Evolutionary conservation across 2,113 vertebrate genomes (phyloP), one percentile per base, ranked within the genome.

Genomic region (Sapayoa aenigma): DNA sequence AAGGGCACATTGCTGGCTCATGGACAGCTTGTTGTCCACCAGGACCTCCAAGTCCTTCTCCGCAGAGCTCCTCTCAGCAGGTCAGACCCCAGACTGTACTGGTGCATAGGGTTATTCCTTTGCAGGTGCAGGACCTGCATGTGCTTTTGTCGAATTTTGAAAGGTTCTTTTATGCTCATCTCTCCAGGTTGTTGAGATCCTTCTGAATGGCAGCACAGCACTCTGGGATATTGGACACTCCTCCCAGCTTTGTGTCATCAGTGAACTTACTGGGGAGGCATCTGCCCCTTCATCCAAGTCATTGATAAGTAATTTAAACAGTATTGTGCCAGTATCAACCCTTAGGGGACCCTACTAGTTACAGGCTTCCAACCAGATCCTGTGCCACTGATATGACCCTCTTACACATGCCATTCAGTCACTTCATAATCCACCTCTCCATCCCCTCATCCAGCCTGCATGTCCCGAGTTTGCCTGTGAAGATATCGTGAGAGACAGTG

Each of bases 201-300:
- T 44, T 37, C 37, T 77, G 63, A 87, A 23, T 3, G 37, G 46
- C 46, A 44, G 37, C 19, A 14, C 52, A 42, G 31, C 31, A 14
- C 35, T 35, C 16, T 1, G 37, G 18, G 6, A 30, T 67, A 35
- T 50, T 2, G 0, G 4, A 31, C 44, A 18, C 39, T 65, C 20
- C 13, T 67, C 37, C 31, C 25, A 50, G 35, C 21, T 68, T 77
- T 27, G 21, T 44, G 25, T 68, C 46, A 22, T 52, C 46, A 37
- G 12, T 14, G 27, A 52, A 44, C 55, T 77, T 68, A 27, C 37
- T 46, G 53, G 33, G 46, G 25, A 35, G 31, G 52, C 52, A 67
- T 58, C 52, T 86, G 16, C 37, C 25, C 71, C 31, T 76, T 67
- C 62, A 67, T 50, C 37, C 27, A 42, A 42, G 17, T 67, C 21